Evolutionary conservation across 2,888 invertebrate species (phyloP).

Genomic region (Synanthedon myopaeformis): DNA sequence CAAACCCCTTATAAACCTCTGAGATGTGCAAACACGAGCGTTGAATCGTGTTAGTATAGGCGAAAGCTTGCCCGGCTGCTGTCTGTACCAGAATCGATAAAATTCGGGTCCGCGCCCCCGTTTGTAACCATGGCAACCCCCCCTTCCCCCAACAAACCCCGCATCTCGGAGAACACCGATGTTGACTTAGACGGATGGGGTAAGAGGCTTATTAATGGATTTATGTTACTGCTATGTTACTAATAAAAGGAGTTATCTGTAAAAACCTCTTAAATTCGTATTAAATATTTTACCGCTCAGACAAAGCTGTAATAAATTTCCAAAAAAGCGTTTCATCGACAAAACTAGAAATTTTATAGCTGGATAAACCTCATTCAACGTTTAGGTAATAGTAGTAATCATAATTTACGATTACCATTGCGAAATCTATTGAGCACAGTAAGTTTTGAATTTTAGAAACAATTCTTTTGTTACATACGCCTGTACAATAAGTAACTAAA

Average conservation of each 20-base stretch:
- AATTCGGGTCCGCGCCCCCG: constrained; percentile 68
- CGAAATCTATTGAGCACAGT: too few species aligned
- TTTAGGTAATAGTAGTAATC: too few species aligned
- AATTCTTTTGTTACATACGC: too few species aligned
- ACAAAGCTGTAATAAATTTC: too few species aligned
- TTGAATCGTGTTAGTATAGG: constrained; percentile 63
- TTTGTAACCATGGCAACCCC: constrained; percentile 54
- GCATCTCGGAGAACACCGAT: constrained; percentile 60
- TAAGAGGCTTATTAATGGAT: constrained; percentile 71
- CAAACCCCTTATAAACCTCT: constrained; percentile 59
- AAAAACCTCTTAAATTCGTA: not conserved
- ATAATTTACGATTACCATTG: too few species aligned
- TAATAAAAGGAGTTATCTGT: constrained; percentile 15
- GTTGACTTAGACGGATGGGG: constrained; percentile 71
- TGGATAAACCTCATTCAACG: too few species aligned
- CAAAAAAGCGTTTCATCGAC: too few species aligned
- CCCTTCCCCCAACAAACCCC: constrained; percentile 30
- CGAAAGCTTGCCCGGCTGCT: constrained; percentile 59
- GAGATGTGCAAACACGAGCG: constrained; percentile 63
- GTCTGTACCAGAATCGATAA: constrained; percentile 68
- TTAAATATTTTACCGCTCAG: not conserved
- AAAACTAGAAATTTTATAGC: too few species aligned
- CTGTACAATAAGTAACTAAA: too few species aligned
- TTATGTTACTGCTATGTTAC: constrained; percentile 56
- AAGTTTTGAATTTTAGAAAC: too few species aligned